Conservation (phyloP, 2,888 invertebrate genomes). For the Cataglyphis cursor region DNA sequence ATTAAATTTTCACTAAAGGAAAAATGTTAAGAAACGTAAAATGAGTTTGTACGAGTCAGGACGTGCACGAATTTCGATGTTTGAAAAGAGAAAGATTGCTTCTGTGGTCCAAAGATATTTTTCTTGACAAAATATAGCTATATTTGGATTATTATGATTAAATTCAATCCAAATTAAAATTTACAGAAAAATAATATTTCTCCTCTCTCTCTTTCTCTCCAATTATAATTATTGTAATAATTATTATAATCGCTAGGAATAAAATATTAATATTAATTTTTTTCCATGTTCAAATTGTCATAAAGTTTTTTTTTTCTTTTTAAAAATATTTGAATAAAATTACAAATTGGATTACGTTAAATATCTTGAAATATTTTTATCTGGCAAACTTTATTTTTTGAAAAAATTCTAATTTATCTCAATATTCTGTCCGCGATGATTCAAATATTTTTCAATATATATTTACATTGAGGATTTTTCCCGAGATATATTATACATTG, state of each 20-base stretch:
- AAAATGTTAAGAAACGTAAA: slow-evolving; percentile 22
- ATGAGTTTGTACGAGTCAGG: neutral
- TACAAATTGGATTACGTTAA: neutral
- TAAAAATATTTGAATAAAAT: neutral
- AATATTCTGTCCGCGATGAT: neutral
- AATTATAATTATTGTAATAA: neutral
- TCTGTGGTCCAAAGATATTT: neutral
- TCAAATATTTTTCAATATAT: neutral
- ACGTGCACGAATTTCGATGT: neutral
- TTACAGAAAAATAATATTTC: neutral
- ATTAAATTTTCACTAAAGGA: slow-evolving; percentile 23
- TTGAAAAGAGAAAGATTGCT: neutral
- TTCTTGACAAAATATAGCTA: neutral
- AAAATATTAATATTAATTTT: neutral
- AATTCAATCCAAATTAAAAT: slow-evolving; percentile 1
- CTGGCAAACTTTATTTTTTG: neutral
- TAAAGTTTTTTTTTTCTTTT: neutral
- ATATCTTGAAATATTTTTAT: neutral
- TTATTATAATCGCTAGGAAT: neutral
- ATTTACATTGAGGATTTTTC: neutral
- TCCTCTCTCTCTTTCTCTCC: neutral
- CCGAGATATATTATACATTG: neutral
- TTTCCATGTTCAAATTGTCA: neutral
- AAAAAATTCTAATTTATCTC: neutral
- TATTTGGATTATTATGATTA: neutral